These are phyloP conservation scores for Cyanoliseus patagonus DNA, from an alignment of 2,113 vertebrate genomes.

Conservation along the genomic window DNA sequence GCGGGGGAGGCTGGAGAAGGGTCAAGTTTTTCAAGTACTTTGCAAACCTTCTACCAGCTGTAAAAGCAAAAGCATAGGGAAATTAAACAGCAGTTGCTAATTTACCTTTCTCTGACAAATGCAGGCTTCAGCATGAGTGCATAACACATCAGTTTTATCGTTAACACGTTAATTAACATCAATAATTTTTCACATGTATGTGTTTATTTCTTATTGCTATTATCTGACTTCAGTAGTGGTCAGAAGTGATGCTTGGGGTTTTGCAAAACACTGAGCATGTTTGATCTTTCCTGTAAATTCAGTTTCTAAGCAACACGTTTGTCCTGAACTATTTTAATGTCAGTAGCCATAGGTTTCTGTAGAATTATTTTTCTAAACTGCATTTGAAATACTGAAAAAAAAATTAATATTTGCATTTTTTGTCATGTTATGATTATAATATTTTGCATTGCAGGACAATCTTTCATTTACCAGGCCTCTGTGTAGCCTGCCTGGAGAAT, in stretches of 20 bases:
- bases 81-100: conserved; percentile 12
- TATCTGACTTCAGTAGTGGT: neutral
- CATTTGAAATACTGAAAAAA: conserved; percentile 21
- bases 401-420: neutral
- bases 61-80: conserved; percentile 58
- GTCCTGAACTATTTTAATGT: conserved; percentile 46
- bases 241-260: conserved; percentile 2
- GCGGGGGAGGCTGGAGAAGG: conserved; percentile 68
- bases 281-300: conserved; percentile 24
- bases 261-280: neutral
- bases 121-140: neutral
- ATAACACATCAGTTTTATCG: conserved; percentile 5
- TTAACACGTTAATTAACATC: neutral
- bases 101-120: conserved; percentile 53
- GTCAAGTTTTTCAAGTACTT: conserved; percentile 69
- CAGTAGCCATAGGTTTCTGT: conserved; percentile 31
- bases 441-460: neutral
- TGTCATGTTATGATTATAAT: neutral
- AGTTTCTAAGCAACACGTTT: conserved; percentile 55
- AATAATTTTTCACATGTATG: neutral
- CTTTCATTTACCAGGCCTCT: neutral
- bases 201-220: neutral
- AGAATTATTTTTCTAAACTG: conserved; percentile 21
- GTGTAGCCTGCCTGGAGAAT: neutral
- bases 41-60: conserved; percentile 57